These are phyloP conservation scores for Andrena minutula DNA, from an alignment of 2,888 invertebrate species.

Conservation along the genomic window DNA sequence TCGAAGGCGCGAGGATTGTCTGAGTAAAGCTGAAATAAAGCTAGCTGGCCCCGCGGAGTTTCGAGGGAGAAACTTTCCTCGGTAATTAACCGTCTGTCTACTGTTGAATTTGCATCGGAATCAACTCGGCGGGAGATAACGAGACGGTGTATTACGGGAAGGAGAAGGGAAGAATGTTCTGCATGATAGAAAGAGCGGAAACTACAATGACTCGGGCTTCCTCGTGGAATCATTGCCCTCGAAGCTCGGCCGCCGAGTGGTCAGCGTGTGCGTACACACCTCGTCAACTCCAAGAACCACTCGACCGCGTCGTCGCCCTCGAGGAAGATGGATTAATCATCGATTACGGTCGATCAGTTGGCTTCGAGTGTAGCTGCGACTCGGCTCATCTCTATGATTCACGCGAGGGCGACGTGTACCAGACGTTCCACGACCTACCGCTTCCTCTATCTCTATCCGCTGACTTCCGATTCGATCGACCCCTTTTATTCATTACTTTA, in stretches of 20 bases:
- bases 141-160: neutral
- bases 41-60: neutral
- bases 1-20: neutral
- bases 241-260: neutral
- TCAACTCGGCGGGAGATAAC: neutral
- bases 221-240: conserved; percentile 14
- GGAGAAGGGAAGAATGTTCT: neutral
- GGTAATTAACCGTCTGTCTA: neutral
- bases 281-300: conserved; percentile 51
- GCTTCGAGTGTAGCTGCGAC: conserved; percentile 27
- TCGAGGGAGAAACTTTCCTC: neutral
- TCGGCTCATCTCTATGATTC: conserved; percentile 31
- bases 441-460: neutral
- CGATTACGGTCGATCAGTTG: conserved; percentile 60
- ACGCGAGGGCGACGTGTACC: neutral
- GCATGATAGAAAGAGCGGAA: conserved; percentile 16
- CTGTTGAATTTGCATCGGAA: neutral
- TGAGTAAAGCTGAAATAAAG: neutral
- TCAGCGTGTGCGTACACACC: conserved; percentile 15
- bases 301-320: conserved; percentile 45
- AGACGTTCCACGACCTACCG: conserved; percentile 4
- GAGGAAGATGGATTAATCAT: conserved; percentile 65
- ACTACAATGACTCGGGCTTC: conserved; percentile 19
- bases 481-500: neutral
- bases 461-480: conserved; percentile 6